phyloP scores from a whole-genome alignment of 2,888 invertebrate genomes.

The Branchipolynoe longqiensis region DNA sequence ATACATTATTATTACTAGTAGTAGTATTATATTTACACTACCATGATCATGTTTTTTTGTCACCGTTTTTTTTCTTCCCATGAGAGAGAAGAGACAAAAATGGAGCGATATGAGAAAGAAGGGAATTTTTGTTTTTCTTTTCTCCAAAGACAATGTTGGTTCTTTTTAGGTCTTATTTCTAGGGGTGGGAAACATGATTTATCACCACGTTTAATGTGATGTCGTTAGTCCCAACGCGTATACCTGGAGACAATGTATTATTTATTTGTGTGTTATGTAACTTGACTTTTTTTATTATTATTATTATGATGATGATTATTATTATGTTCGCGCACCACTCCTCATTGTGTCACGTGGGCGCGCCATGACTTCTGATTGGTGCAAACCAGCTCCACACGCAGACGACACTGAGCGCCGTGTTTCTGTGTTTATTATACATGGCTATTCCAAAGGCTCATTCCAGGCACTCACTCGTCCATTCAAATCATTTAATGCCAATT shows the following conservation, averaged over 20 bases:
- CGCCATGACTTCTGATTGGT: no score
- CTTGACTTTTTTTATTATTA: conserved; percentile 42
- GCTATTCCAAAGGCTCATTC: conserved; percentile 46
- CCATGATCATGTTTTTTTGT: conserved; percentile 1
- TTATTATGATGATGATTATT: no score
- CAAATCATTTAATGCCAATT: conserved; percentile 11
- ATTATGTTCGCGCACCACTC: no score
- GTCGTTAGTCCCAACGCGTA: conserved; percentile 48
- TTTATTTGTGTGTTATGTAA: conserved; percentile 50
- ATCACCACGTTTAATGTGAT: not conserved
- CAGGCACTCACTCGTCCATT: conserved; percentile 27
- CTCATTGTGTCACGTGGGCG: no score
- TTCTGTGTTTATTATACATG: conserved; percentile 24
- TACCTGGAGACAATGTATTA: conserved; percentile 46
- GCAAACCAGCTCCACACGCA: no score
- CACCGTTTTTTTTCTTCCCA: conserved; percentile 1
- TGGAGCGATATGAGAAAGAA: not conserved
- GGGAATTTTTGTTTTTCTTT: not conserved
- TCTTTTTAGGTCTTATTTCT: no score
- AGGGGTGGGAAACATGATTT: not conserved
- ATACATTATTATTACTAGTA: conserved; percentile 3
- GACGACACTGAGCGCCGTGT: no score
- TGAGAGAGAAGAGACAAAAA: not conserved
- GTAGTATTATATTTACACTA: conserved; percentile 17
- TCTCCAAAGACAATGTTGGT: conserved; percentile 1